Percentiles rank a stretch among this genome's conserved stretches.
These are phyloP conservation scores for Cryptops parisi DNA, from an alignment of 2,888 invertebrate species.

Conservation along the genomic window DNA sequence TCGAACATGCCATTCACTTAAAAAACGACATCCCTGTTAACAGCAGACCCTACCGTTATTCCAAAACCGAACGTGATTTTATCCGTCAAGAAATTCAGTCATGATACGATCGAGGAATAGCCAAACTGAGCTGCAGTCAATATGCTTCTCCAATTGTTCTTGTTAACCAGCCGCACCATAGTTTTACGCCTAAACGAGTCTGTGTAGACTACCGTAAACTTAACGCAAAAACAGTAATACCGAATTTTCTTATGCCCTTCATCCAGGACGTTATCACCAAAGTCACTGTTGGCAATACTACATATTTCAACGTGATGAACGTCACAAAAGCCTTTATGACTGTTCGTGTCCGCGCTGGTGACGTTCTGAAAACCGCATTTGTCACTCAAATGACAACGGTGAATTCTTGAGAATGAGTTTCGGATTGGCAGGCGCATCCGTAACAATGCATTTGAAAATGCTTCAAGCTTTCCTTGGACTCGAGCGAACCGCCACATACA, in stretches of 20 bases:
- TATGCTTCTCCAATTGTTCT: no score
- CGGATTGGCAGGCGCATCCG: neutral
- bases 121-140: no score
- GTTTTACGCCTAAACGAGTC: neutral
- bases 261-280: neutral
- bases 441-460: neutral
- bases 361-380: neutral
- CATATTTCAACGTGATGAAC: neutral
- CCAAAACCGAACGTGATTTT: neutral
- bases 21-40: neutral
- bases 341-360: neutral
- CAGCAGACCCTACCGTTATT: neutral
- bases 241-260: neutral
- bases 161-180: neutral
- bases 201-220: neutral
- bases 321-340: neutral
- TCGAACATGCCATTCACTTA: neutral
- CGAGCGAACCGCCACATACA: neutral
- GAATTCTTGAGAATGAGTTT: neutral
- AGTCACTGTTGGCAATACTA: neutral
- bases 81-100: neutral
- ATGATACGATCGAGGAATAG: no score
- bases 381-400: neutral
- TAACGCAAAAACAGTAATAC: neutral
- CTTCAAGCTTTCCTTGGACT: neutral